Percentiles rank a stretch among this genome's conserved stretches.
These are phyloP conservation scores for Peromyscus aztecus DNA, from an alignment of 2,797 vertebrate species.

Conservation along the genomic window DNA sequence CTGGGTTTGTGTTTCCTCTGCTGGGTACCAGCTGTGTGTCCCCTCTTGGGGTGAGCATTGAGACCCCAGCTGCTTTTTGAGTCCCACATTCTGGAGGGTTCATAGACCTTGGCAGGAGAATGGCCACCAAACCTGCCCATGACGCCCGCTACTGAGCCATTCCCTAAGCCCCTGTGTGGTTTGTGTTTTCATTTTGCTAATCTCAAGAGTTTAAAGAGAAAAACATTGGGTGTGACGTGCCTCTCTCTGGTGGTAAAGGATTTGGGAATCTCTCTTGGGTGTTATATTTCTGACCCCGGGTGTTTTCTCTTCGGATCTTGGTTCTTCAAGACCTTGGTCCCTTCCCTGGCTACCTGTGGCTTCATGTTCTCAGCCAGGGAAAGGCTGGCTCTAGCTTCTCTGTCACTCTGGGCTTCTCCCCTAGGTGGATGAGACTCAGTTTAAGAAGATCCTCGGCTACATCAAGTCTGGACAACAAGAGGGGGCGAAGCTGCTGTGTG, in stretches of 20 bases:
- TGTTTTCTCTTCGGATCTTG: background rate
- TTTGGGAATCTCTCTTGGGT: background rate
- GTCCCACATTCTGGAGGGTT: background rate
- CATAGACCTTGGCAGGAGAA: background rate
- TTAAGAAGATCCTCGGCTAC: constrained; percentile 96
- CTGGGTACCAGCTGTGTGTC: background rate
- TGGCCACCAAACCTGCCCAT: background rate
- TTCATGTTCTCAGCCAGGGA: background rate
- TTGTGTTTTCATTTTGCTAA: background rate
- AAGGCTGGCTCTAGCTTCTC: background rate
- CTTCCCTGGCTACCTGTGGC: background rate
- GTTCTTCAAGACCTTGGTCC: background rate
- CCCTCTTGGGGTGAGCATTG: background rate
- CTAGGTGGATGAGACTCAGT: constrained; percentile 96
- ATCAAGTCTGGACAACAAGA: constrained; percentile 93
- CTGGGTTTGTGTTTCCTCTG: background rate
- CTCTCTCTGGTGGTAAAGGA: constrained; percentile 1
- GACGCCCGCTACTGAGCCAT: background rate
- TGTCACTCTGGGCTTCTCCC: background rate
- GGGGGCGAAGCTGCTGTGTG: constrained; percentile 96
- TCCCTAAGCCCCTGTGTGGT: background rate
- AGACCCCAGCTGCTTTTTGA: too few relatives aligned
- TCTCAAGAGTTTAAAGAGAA: constrained; percentile 32
- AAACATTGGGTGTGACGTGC: background rate
- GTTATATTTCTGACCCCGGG: background rate